Percentiles rank a stretch among this genome's conserved stretches.
Conservation (phyloP, 92 coral and sea anemone species). For the Zoanthus gigantus region DNA sequence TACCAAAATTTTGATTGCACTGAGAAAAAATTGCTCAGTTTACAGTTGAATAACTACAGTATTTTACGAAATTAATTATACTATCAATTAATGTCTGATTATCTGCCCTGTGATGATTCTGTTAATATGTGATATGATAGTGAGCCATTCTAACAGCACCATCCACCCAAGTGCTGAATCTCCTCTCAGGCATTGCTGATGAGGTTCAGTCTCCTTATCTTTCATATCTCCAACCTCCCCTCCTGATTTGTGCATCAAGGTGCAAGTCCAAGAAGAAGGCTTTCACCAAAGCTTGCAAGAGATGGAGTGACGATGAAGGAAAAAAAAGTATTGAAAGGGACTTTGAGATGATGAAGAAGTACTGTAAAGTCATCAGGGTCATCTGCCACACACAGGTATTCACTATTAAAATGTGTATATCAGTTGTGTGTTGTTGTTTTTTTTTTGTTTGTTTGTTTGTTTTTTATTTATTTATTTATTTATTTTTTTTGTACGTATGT, state of each 20-base stretch:
- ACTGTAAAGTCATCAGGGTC: slow-evolving; percentile 99
- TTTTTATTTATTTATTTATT: no score
- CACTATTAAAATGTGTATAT: no score
- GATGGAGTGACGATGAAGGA: slow-evolving; percentile 98
- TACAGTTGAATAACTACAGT: no score
- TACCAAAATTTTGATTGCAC: no score
- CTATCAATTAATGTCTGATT: neutral
- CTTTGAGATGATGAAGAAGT: slow-evolving; percentile 94
- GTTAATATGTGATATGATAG: neutral
- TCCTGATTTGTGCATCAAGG: slow-evolving; percentile 93
- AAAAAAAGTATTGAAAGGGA: slow-evolving; percentile 91
- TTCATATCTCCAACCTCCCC: slow-evolving; percentile 76
- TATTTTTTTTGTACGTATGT: no score
- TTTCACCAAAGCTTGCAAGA: slow-evolving; percentile 97
- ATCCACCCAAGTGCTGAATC: slow-evolving; percentile 83
- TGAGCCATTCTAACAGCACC: slow-evolving; percentile 81
- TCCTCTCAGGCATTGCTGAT: slow-evolving; percentile 98
- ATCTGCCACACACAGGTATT: slow-evolving; percentile 97
- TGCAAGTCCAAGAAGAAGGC: slow-evolving; percentile 99
- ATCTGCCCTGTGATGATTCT: neutral
- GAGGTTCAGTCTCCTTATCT: slow-evolving; percentile 84
- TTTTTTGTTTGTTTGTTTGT: no score
- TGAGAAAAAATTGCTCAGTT: no score
- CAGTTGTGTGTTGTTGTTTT: no score
- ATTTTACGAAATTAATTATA: neutral